A percentile compares a stretch with the other conserved stretches of the same genome.
Conservation (phyloP, 2,888 invertebrate genomes). For the Psylliodes chrysocephalus region DNA sequence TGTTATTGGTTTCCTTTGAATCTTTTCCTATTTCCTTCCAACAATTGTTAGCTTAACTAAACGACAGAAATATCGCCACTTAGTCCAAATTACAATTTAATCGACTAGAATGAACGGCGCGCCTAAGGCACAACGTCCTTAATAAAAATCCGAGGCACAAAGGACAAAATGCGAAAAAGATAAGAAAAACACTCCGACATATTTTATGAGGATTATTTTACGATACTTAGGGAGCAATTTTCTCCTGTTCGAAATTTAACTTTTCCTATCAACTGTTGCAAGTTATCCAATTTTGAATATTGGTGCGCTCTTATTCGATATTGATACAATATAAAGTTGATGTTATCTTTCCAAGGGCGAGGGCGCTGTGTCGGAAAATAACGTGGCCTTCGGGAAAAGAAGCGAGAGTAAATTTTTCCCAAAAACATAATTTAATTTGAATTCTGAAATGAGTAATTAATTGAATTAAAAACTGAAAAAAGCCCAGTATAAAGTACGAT, state of each 20-base stretch:
- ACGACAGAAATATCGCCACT: conserved; percentile 12
- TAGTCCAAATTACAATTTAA: conserved; percentile 22
- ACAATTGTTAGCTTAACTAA: conserved; percentile 1
- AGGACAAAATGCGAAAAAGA: conserved; percentile 20
- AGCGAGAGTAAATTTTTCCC: too few relatives aligned
- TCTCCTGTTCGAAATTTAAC: conserved; percentile 50
- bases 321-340: conserved; percentile 53
- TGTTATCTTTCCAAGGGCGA: conserved; percentile 41
- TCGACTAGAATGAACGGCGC: conserved; percentile 18
- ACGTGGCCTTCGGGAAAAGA: conserved; percentile 22
- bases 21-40: conserved; percentile 2
- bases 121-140: conserved; percentile 9
- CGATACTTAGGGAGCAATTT: conserved; percentile 47
- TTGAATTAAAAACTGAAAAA: too few relatives aligned
- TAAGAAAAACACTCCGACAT: conserved; percentile 32
- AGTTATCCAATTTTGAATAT: conserved; percentile 60
- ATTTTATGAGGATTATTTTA: conserved; percentile 43
- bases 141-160: conserved; percentile 19
- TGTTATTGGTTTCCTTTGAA: conserved; percentile 1
- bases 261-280: conserved; percentile 57
- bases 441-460: too few relatives aligned
- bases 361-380: conserved; percentile 26
- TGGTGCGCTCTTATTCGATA: conserved; percentile 52
- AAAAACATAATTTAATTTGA: too few relatives aligned
- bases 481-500: too few relatives aligned